A percentile compares a stretch with the other conserved stretches of the same genome.
phyloP scores from a whole-genome alignment of 2,113 vertebrate genomes.

The Zosterops hypoxanthus region DNA sequence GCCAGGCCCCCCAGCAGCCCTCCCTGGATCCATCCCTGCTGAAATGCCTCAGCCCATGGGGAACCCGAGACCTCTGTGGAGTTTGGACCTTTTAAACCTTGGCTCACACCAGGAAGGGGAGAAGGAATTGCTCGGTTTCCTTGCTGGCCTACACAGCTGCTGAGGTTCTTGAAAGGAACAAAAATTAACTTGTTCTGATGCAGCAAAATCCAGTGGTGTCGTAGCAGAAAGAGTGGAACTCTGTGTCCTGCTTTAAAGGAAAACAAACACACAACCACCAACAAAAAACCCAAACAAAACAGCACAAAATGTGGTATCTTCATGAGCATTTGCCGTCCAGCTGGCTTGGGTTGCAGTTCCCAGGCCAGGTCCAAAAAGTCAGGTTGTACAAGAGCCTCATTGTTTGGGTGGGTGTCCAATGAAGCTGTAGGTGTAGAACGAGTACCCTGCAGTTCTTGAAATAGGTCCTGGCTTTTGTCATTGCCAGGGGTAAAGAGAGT shows the following conservation, averaged over 20 bases:
- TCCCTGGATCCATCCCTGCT: fast-evolving
- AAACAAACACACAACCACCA: neutral
- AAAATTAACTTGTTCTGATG: neutral
- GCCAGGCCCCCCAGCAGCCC: too few relatives aligned
- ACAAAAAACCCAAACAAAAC: neutral
- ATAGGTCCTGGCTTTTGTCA: neutral
- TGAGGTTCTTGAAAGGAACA: neutral
- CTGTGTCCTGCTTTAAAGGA: neutral
- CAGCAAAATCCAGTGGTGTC: neutral
- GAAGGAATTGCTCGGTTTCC: neutral
- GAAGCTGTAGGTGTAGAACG: neutral
- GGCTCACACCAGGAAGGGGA: neutral
- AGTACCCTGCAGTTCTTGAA: neutral
- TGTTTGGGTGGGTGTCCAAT: neutral
- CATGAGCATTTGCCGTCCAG: neutral
- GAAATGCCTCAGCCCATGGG: fast-evolving
- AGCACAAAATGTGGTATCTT: neutral
- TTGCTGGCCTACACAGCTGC: fast-evolving
- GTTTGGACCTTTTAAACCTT: neutral
- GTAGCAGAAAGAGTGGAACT: neutral
- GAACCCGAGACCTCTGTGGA: neutral
- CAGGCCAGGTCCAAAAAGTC: neutral
- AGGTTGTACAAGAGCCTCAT: neutral
- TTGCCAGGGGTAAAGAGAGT: neutral
- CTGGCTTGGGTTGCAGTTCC: neutral